Conservation (phyloP, 2,888 invertebrate genomes). For the Zaprionus lineosus region DNA sequence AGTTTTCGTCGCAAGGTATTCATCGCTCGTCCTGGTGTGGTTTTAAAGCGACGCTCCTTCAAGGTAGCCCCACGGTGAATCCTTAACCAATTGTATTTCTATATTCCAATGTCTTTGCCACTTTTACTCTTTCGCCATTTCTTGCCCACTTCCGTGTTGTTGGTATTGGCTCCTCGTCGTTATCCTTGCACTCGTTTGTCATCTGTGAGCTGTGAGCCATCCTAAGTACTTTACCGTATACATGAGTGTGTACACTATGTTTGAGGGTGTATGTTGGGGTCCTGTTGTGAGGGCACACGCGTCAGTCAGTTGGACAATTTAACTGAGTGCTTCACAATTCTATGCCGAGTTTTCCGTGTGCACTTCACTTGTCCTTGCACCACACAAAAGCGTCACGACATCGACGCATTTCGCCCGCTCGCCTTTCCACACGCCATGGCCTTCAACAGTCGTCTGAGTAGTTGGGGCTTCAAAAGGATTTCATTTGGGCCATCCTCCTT, state of each 20-base stretch:
- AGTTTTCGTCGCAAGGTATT: not conserved
- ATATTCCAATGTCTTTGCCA: slow-evolving; percentile 73
- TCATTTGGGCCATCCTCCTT: not conserved
- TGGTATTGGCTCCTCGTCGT: slow-evolving; percentile 43
- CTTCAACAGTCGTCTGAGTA: slow-evolving; percentile 6
- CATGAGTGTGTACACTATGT: slow-evolving; percentile 10
- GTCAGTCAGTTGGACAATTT: slow-evolving; percentile 66
- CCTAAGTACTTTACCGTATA: slow-evolving; percentile 59
- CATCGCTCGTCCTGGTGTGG: slow-evolving; percentile 7
- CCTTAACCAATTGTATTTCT: slow-evolving; percentile 74
- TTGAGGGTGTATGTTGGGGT: slow-evolving; percentile 4
- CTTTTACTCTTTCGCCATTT: slow-evolving; percentile 64
- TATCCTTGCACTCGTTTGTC: slow-evolving; percentile 72
- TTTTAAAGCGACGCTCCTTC: slow-evolving; percentile 34
- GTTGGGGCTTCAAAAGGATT: slow-evolving; percentile 25
- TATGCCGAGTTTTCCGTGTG: slow-evolving; percentile 14
- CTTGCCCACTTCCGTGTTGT: slow-evolving; percentile 34
- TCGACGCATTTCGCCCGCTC: slow-evolving; percentile 51
- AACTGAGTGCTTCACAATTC: slow-evolving; percentile 64
- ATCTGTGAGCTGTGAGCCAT: slow-evolving; percentile 59
- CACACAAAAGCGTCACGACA: slow-evolving; percentile 33
- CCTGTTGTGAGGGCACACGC: slow-evolving; percentile 13
- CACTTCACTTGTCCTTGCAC: slow-evolving; percentile 68
- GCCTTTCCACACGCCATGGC: slow-evolving; percentile 9
- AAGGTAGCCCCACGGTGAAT: slow-evolving; percentile 7